Evolutionary conservation across 2,113 vertebrate genomes (phyloP), one percentile per base, ranked within the genome.

Genomic region (Gallinago jamesoni): DNA sequence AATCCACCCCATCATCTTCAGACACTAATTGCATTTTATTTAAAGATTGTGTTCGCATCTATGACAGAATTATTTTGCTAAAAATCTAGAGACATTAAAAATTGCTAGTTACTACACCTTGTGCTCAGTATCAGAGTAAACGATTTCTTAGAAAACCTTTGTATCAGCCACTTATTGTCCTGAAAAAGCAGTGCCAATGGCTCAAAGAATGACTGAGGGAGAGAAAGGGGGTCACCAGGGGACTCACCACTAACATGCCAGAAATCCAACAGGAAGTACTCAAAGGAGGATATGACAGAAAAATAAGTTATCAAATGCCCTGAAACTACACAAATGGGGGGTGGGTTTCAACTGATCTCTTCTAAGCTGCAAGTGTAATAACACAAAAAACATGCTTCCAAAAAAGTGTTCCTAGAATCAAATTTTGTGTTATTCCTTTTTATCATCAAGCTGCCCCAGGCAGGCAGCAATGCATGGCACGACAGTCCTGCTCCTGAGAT

Each of bases 201-300:
- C 7, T 43, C 21, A 48, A 3, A 30, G 15, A 14, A 60, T 25
- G 6, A 57, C 0, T 21, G 18, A 28, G 25, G 20, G 53, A 1
- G 2, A 3, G 23, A 37, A 1, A 2, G 4, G 4, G 2, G 8
- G 2, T 2, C 31, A 84, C 16, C 15, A 66, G 7, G 2, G 14
- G 12, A 41, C 3, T 41, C 24, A 67, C 45, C 18, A 37, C 33
- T 11, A 55, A 41, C 4, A 60, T 5, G 12, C 10, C 11, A 59
- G 20, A 67, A 91, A 72, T 30, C 3, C 41, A 86, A 39, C 1
- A 56, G 2, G 6, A 80, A 74, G 13, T 12, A 76, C 21, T 17
- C 39, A 52, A 33, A 74, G 7, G 5, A 47, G 3, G 3, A 7
- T 14, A 56, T 3, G 5, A 47, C 83, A 30, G 3, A 87, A 85